Evolutionary conservation across 2,888 invertebrate species (phyloP).

Genomic region (Magallana nippona): DNA sequence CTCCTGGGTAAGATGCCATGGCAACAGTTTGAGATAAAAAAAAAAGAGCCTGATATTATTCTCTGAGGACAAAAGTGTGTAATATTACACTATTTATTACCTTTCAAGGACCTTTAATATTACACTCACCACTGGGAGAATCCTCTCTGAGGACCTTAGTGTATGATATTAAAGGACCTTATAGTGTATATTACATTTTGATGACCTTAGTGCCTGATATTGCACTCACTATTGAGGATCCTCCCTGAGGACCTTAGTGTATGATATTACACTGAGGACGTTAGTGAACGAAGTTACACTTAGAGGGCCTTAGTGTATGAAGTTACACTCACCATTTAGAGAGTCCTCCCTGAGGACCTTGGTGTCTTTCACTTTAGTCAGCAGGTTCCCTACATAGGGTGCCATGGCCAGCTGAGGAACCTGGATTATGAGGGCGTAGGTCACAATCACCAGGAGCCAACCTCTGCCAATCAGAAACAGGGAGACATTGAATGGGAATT

Average conservation of each 20-base stretch:
- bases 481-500: no score
- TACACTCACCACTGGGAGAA: constrained; percentile 40
- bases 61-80: no score
- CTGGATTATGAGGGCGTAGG: constrained; percentile 69
- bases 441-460: constrained; percentile 66
- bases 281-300: not conserved
- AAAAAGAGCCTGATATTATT: not conserved
- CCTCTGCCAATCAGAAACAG: constrained; percentile 55
- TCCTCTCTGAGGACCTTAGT: constrained; percentile 18
- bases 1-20: no score
- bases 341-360: constrained; percentile 31
- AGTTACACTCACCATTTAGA: constrained; percentile 39
- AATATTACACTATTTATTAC: no score
- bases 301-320: not conserved
- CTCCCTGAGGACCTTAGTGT: no score
- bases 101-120: not conserved
- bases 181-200: no score
- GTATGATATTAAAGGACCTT: no score
- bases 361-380: constrained; percentile 47
- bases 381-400: constrained; percentile 71
- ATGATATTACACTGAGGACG: not conserved
- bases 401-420: constrained; percentile 73
- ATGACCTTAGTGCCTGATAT: no score
- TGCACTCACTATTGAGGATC: no score
- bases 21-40: no score